Base-by-base conservation (phyloP, 2,797 vertebrate species). In the Acomys russatus region DNA sequence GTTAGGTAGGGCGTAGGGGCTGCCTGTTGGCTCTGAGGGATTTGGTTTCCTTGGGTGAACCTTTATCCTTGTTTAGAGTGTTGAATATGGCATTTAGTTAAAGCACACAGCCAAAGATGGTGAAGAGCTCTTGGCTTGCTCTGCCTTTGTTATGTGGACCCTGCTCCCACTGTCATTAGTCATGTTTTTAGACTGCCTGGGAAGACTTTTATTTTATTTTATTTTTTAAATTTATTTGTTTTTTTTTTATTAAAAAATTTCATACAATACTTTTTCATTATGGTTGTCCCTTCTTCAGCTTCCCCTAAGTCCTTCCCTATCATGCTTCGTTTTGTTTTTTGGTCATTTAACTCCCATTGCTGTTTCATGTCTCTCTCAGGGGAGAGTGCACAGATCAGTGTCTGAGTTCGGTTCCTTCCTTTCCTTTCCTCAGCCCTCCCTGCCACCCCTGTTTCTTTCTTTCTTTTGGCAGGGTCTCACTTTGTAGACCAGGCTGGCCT, bases 61-160 rank as follows among this genome's bases (percentile, higher is more conserved):
- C 61, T 85, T 90, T 51, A 54, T 38, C 59, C 82, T 90, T 88
- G 44, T 33, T 92, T 18, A 5, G 91, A 25, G 15, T 78, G 18
- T 94, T 94, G 68, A 96, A 63, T 6, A 11, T 78, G 44, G 28
- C 15, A 9, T 73, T 95, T 86, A 54, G 77, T 85, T 94, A 85
- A 11, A 87, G 90, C 49, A 18, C 25, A 5, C 38, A 88, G 25
- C 76, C 91, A 70, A 59, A 73, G 28, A 73, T 71, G 49, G 56
- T 90, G 73, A 82, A 70, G 84, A 82, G 49, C 2, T 38, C 10
- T 73, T 77, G 66, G 12, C 92, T 44, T 89, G 15, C 76, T 94
- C 71, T 89, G 2, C 80, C 87, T 95, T 66, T 90, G 73, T 61
- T 92, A 51, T 7, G 1, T 49, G 1, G 61, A 0, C 66, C 28